phyloP scores from a whole-genome alignment of 2,113 vertebrate genomes.

The Orthochromis malagaraziensis region DNA sequence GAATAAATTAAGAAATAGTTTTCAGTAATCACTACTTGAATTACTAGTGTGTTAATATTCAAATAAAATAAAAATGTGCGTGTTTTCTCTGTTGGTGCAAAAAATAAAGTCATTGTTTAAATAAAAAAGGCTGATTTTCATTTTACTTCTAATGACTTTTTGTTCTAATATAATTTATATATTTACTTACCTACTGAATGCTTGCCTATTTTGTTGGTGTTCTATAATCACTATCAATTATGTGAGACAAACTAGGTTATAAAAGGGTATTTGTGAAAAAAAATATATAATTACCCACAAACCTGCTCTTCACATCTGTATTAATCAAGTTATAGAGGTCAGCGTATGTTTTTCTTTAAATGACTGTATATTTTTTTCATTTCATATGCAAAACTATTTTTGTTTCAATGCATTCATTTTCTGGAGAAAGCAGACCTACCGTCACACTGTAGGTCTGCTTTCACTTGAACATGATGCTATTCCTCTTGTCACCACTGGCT shows the following conservation, averaged over 20 bases:
- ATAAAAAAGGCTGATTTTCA: background rate
- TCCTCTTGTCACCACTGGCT: background rate
- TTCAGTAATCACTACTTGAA: background rate
- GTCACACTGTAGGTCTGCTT: background rate
- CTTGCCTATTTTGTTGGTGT: background rate
- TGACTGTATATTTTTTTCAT: accelerated
- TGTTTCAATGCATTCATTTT: background rate
- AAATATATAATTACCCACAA: accelerated
- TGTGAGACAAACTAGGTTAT: background rate
- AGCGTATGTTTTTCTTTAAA: accelerated
- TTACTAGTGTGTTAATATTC: background rate
- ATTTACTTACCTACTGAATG: background rate
- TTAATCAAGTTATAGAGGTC: background rate
- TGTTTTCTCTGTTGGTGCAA: background rate
- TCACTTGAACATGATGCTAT: background rate
- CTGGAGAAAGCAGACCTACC: background rate
- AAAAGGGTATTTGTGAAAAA: background rate
- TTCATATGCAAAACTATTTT: background rate
- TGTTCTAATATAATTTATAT: background rate
- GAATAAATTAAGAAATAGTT: accelerated
- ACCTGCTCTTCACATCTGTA: background rate
- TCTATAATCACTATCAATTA: background rate
- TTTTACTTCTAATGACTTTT: accelerated
- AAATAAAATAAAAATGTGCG: background rate
- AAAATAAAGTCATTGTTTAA: background rate